phyloP scores from a whole-genome alignment of 2,113 vertebrate species.

The Clarias gariepinus region DNA sequence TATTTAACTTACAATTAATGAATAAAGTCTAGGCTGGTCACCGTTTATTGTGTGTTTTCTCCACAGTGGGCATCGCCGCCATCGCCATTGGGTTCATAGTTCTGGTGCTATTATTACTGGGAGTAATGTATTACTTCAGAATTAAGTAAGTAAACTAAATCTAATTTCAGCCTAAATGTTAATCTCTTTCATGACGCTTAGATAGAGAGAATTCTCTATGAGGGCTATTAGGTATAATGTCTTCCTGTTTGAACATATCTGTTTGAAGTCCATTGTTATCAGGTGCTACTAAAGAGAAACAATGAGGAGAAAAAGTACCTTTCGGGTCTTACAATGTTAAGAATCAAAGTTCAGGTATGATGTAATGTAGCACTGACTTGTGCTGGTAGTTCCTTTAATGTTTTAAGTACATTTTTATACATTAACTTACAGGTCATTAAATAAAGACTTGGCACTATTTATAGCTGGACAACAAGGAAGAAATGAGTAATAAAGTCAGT shows the following conservation, averaged over 20 bases:
- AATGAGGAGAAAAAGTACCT: too few relatives aligned
- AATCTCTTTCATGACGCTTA: too few relatives aligned
- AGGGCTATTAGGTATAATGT: too few relatives aligned
- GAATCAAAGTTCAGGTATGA: background rate
- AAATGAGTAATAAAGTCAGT: background rate
- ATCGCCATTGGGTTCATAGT: slow-evolving; percentile 53
- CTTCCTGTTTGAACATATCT: too few relatives aligned
- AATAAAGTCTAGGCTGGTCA: background rate
- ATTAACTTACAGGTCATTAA: background rate
- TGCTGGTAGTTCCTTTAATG: background rate
- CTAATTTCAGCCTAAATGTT: background rate
- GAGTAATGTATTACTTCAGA: slow-evolving; percentile 60
- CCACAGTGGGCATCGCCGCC: slow-evolving; percentile 56
- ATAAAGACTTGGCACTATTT: background rate
- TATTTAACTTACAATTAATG: background rate
- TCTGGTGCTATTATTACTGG: slow-evolving; percentile 51
- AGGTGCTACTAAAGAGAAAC: too few relatives aligned
- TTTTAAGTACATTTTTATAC: background rate
- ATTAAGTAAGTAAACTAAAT: slow-evolving; percentile 59
- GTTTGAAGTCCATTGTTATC: too few relatives aligned
- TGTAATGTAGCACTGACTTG: background rate
- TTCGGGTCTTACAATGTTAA: too few relatives aligned
- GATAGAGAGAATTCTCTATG: too few relatives aligned
- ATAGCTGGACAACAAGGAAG: background rate
- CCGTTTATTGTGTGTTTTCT: slow-evolving; percentile 5